Conservation (phyloP, 2,888 invertebrate species). For the Apamea anceps region DNA sequence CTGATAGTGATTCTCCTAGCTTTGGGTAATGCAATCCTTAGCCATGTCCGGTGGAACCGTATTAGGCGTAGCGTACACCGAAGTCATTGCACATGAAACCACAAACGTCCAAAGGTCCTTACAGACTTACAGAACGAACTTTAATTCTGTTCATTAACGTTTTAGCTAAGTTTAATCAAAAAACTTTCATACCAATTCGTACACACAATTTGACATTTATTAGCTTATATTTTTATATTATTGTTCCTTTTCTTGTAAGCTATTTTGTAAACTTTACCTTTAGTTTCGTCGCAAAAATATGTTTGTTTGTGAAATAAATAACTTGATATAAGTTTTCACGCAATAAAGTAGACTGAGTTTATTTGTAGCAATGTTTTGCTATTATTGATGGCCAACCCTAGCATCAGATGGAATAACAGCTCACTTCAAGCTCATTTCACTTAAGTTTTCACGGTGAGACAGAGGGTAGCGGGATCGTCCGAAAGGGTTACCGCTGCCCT, state of each 20-base stretch:
- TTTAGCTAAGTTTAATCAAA: not conserved
- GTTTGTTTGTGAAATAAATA: not conserved
- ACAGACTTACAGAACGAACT: constrained; percentile 5
- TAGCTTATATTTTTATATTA: not conserved
- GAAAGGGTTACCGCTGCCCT: no score
- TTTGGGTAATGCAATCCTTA: constrained; percentile 34
- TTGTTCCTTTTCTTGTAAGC: not conserved
- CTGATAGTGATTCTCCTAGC: not conserved
- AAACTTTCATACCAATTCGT: not conserved
- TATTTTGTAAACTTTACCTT: not conserved
- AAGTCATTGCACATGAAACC: constrained; percentile 28
- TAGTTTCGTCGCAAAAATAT: not conserved
- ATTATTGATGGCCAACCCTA: not conserved
- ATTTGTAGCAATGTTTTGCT: not conserved
- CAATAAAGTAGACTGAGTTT: not conserved
- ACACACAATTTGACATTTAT: not conserved
- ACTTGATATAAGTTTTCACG: not conserved
- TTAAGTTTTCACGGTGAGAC: not conserved
- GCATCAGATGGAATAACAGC: not conserved
- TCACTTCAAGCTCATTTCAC: not conserved
- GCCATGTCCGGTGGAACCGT: constrained; percentile 29
- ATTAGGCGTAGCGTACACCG: constrained; percentile 30
- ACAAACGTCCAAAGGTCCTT: constrained; percentile 22
- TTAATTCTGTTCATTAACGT: not conserved
- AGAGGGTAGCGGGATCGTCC: no score